Percentiles rank a stretch among this genome's conserved stretches.
These are phyloP conservation scores for Zaprionus inermis DNA, from an alignment of 1,140 invertebrate genomes.

Conservation along the genomic window DNA sequence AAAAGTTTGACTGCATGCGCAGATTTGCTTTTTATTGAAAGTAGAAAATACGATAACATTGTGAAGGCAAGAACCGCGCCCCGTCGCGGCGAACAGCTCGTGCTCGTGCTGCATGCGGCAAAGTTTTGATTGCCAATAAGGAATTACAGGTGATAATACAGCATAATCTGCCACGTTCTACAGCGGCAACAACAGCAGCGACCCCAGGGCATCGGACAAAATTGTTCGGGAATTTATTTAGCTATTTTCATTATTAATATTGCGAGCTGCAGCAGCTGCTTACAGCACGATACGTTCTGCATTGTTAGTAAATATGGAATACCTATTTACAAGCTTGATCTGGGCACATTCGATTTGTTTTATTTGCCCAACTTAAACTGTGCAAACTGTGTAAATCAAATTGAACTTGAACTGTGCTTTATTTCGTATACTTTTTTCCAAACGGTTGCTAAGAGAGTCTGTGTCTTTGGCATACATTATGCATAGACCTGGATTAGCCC, in stretches of 20 bases:
- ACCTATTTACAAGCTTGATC: no score
- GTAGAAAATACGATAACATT: constrained; percentile 70
- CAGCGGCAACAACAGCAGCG: constrained; percentile 29
- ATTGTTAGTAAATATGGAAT: not conserved
- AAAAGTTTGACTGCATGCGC: constrained; percentile 77
- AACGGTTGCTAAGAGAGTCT: not conserved
- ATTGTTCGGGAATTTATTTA: constrained; percentile 59
- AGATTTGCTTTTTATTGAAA: constrained; percentile 77
- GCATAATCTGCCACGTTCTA: constrained; percentile 78
- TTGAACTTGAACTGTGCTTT: not conserved
- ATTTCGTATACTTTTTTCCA: not conserved
- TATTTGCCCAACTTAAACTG: not conserved
- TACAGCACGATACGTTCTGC: not conserved
- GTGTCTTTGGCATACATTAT: not conserved
- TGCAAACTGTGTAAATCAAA: not conserved
- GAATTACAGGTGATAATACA: constrained; percentile 83
- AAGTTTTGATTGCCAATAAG: constrained; percentile 83
- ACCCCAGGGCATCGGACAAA: constrained; percentile 33
- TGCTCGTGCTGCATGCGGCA: constrained; percentile 42
- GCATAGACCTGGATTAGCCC: not conserved
- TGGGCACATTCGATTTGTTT: no score
- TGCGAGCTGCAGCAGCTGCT: constrained; percentile 9
- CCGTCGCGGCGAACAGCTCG: not conserved
- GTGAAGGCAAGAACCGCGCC: constrained; percentile 12
- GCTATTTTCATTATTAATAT: constrained; percentile 52